Evolutionary conservation across 2,113 vertebrate species (phyloP).

Genomic region (Columba livia): DNA sequence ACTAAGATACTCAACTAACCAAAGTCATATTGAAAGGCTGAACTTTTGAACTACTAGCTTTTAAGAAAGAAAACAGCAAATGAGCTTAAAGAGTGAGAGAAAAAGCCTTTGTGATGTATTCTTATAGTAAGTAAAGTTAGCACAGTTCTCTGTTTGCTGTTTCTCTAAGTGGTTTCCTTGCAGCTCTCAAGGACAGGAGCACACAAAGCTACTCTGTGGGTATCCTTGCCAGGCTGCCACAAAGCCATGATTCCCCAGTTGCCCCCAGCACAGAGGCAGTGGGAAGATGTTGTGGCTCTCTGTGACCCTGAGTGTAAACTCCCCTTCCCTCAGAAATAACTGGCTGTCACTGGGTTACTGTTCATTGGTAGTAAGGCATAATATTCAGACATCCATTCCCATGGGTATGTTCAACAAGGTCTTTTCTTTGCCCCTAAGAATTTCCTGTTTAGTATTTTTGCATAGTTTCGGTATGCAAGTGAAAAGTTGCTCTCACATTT

Average conservation of each 20-base stretch:
- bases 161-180: background rate
- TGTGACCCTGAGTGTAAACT: background rate
- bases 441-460: background rate
- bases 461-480: background rate
- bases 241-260: background rate
- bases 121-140: background rate
- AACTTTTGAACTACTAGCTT: background rate
- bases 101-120: background rate
- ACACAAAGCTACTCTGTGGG: accelerated
- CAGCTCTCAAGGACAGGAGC: background rate
- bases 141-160: accelerated
- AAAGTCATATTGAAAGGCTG: background rate
- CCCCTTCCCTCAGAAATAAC: background rate
- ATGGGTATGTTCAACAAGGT: background rate
- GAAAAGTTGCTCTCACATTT: accelerated
- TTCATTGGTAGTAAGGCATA: background rate
- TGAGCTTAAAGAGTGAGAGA: background rate
- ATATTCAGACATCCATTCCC: background rate
- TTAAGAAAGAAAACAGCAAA: background rate
- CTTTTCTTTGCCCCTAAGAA: background rate
- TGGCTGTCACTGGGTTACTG: no score
- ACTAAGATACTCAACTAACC: accelerated
- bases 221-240: background rate
- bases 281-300: background rate
- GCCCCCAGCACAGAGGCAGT: background rate